Evolutionary conservation across 2,797 vertebrate genomes (phyloP).

Genomic region (Synanceia verrucosa): DNA sequence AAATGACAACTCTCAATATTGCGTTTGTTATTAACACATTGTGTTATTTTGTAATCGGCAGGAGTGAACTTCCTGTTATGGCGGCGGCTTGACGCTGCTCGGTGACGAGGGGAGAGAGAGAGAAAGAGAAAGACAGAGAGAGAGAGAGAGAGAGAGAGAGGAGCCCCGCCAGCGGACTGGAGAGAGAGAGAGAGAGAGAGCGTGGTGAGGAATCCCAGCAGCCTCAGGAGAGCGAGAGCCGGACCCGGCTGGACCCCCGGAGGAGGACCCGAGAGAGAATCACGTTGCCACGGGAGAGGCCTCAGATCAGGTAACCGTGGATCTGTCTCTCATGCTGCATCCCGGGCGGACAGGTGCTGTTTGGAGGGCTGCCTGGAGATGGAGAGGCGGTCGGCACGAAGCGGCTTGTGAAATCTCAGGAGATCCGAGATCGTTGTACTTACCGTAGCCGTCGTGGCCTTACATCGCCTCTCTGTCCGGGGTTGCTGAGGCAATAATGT

Average conservation of each 20-base stretch:
- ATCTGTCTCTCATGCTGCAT: constrained; percentile 19
- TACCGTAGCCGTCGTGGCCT: constrained; percentile 27
- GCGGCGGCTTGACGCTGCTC: constrained; percentile 48
- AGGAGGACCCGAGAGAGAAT: constrained; percentile 76
- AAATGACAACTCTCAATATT: too few species aligned
- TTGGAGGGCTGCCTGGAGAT: constrained; percentile 43
- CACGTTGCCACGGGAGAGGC: constrained; percentile 79
- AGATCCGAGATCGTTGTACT: constrained; percentile 48
- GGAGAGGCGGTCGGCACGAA: constrained; percentile 41
- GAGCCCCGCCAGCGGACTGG: constrained; percentile 68
- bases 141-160: constrained; percentile 47
- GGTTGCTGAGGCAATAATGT: background rate
- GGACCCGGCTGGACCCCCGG: constrained; percentile 76
- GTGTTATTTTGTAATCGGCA: constrained; percentile 49
- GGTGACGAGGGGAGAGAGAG: constrained; percentile 57
- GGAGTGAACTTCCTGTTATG: background rate
- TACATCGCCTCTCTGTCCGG: constrained; percentile 21
- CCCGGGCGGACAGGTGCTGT: constrained; percentile 50
- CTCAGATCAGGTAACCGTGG: constrained; percentile 77
- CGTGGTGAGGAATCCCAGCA: constrained; percentile 73
- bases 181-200: constrained; percentile 57
- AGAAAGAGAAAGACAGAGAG: constrained; percentile 22
- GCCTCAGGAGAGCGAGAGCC: constrained; percentile 66
- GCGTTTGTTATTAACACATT: background rate
- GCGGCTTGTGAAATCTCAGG: constrained; percentile 43